Conservation (phyloP, 2,797 vertebrate species). For the Cottoperca gobio region DNA sequence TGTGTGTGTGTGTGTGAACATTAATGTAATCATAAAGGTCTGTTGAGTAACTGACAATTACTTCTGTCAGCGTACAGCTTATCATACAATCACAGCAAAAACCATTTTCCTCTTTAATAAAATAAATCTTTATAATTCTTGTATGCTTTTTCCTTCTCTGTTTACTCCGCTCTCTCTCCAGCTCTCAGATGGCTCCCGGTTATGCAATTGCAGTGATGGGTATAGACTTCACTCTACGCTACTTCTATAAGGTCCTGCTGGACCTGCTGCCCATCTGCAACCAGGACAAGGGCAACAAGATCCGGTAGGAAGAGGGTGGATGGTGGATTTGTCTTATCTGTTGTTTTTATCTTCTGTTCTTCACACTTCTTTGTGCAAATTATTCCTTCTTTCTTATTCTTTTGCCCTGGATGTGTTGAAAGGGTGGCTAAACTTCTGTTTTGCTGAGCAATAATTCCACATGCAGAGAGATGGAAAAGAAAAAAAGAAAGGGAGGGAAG, state of each 20-base stretch:
- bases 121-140: neutral
- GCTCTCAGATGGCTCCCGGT: conserved; percentile 92
- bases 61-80: neutral
- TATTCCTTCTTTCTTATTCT: neutral
- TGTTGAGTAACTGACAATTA: neutral
- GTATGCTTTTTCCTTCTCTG: neutral
- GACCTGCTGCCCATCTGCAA: conserved; percentile 96
- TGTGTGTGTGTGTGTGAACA: conserved; percentile 11
- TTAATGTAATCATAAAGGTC: neutral
- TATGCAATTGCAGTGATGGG: conserved; percentile 97
- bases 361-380: conserved; percentile 2
- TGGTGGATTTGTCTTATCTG: neutral
- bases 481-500: conserved; percentile 23
- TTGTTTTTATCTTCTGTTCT: neutral
- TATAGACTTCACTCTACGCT: conserved; percentile 97
- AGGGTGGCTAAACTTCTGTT: conserved; percentile 8
- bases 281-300: conserved; percentile 98
- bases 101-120: neutral
- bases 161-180: conserved; percentile 56
- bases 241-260: conserved; percentile 98
- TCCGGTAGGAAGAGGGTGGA: conserved; percentile 84
- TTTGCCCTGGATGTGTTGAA: neutral
- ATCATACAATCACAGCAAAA: neutral
- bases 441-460: conserved; percentile 21
- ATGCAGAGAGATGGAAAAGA: conserved; percentile 31